These are phyloP conservation scores for Chymomyza costata DNA, from an alignment of 1,140 invertebrate genomes.

Conservation along the genomic window DNA sequence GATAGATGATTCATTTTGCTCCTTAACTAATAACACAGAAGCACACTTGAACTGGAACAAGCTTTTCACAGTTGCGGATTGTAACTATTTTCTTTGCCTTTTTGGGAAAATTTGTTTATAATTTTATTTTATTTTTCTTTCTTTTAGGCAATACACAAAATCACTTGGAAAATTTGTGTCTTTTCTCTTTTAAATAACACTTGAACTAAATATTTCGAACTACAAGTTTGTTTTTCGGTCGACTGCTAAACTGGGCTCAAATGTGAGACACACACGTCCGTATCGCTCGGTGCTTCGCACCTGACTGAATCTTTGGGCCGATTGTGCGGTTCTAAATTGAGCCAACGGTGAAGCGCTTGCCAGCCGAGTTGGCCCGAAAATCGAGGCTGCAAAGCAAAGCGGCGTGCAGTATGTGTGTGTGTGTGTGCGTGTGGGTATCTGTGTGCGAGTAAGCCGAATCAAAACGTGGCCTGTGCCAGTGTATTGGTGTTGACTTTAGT, in stretches of 20 bases:
- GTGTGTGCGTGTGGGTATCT: slow-evolving; percentile 10
- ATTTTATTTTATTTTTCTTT: background rate
- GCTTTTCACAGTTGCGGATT: too few species aligned
- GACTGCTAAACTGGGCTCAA: background rate
- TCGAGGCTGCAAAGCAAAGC: slow-evolving; percentile 39
- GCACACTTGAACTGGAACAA: too few species aligned
- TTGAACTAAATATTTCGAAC: too few species aligned
- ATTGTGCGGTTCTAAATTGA: slow-evolving; percentile 69
- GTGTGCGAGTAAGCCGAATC: slow-evolving; percentile 57
- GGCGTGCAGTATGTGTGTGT: background rate
- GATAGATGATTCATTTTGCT: slow-evolving; percentile 71
- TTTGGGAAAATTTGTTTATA: slow-evolving; percentile 16
- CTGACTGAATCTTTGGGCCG: slow-evolving; percentile 75
- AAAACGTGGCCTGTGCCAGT: slow-evolving; percentile 55
- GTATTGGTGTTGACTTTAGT: slow-evolving; percentile 44
- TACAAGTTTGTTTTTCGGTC: slow-evolving; percentile 5
- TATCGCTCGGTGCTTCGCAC: slow-evolving; percentile 75
- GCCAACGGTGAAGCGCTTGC: slow-evolving; percentile 64
- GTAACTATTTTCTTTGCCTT: slow-evolving; percentile 6
- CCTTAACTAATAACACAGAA: too few species aligned
- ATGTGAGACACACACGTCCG: slow-evolving; percentile 66
- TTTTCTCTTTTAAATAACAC: slow-evolving; percentile 17
- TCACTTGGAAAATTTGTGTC: slow-evolving; percentile 8
- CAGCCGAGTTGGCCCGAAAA: slow-evolving; percentile 44
- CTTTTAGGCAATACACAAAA: slow-evolving; percentile 23